Evolutionary conservation across 64 coral and sea anemone genomes (phyloP).

Genomic region (Porites lutea): DNA sequence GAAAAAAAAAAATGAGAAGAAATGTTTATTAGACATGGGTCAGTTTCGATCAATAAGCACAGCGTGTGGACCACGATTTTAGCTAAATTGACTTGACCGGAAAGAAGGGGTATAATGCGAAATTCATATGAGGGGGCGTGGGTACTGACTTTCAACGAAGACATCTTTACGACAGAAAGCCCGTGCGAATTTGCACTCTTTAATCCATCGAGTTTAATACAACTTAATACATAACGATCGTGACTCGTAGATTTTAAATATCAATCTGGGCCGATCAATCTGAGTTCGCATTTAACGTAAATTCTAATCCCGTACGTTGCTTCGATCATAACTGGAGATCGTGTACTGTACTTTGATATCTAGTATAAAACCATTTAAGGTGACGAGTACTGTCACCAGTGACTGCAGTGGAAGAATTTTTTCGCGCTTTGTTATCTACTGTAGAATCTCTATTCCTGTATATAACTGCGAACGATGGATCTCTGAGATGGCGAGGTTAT

Average conservation of each 20-base stretch:
- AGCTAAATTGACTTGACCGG: conserved; percentile 41
- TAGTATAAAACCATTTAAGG: not conserved
- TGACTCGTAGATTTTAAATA: conserved; percentile 32
- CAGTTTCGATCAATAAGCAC: conserved; percentile 29
- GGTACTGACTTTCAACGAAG: not conserved
- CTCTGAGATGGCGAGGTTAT: not conserved
- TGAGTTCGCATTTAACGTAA: not conserved
- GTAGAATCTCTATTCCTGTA: conserved; percentile 10
- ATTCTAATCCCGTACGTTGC: not conserved
- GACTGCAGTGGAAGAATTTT: not conserved
- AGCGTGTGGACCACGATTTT: conserved; percentile 48
- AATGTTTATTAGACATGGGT: conserved; percentile 46
- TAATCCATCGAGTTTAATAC: conserved; percentile 82
- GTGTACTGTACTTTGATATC: no score
- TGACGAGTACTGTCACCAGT: conserved; percentile 13
- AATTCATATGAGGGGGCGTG: conserved; percentile 34
- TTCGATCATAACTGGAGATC: conserved; percentile 1
- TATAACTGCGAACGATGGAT: not conserved
- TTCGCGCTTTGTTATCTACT: not conserved
- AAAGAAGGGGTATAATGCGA: conserved; percentile 37
- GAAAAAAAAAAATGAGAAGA: conserved; percentile 55
- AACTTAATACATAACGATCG: conserved; percentile 52
- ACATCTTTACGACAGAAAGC: conserved; percentile 20
- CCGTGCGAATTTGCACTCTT: conserved; percentile 43
- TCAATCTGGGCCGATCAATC: conserved; percentile 8